Base-by-base conservation (phyloP, 2,113 vertebrate species). In the Urocolius indicus region DNA sequence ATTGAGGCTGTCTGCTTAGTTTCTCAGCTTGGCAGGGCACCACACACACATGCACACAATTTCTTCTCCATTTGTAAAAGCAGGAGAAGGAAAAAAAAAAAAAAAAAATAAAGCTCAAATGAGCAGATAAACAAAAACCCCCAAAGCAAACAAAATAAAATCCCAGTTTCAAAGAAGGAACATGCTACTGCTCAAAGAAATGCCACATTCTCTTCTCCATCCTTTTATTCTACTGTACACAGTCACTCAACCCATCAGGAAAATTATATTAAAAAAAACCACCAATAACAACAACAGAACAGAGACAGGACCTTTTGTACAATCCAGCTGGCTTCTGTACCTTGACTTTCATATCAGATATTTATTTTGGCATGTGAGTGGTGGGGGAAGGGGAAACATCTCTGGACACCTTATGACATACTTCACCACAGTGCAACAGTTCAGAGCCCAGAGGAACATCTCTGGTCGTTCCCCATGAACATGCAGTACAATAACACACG, bases 1-100 rank as follows among this genome's bases (percentile, higher is more conserved):
- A 96, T 74, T 95, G 87, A 96, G 94, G 87, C 84, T 88, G 87
- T 94, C 95, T 95, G 95, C 79, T 97, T 95, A 91, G 85, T 95
- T 96, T 97, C 96, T 93, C 90, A 84, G 81, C 93, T 91, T 94
- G 95, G 95, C 95, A 96, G 93, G 92, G 77, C 83, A 97, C 80
- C 83, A 74, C 92, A 95, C 74, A 89, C 94, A 96, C 78, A 87
- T 93, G 85, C 90, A 96, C 79, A 93, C 87, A 84, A 90, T 96
- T 91, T 96, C 73, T 96, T 63, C 78, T 92, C 65, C 65, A 67
- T 94, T 93, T 84, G 36, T 78, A 61, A 95, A 90, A 85, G 75
- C 22, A 21, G 30, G 29, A 12, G 27, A 16, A 9, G 9, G 27
- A 16, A 9, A 7, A 4, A 18, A 36, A 16, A 12, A 21, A 66